phyloP scores from a whole-genome alignment of 2,797 vertebrate species.

The Hybognathus amarus region DNA sequence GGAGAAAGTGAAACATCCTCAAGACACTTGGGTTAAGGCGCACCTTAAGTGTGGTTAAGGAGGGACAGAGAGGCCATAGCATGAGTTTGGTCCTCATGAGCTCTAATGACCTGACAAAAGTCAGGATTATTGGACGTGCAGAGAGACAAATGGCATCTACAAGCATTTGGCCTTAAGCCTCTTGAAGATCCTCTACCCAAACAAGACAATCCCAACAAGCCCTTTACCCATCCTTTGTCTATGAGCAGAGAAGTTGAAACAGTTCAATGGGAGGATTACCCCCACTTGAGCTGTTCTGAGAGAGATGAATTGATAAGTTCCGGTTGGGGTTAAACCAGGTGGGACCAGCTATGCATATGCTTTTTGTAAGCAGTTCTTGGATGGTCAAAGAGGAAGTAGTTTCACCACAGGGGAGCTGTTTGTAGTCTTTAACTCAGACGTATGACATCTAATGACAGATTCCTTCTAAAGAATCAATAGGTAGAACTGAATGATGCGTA shows the following conservation, averaged over 20 bases:
- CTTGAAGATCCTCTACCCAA: slow-evolving; percentile 88
- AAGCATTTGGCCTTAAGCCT: slow-evolving; percentile 83
- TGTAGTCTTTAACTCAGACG: slow-evolving; percentile 26
- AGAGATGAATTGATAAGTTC: slow-evolving; percentile 94
- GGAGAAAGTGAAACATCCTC: slow-evolving; percentile 50
- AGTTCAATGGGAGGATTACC: slow-evolving; percentile 90
- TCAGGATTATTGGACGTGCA: slow-evolving; percentile 84
- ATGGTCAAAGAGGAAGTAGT: slow-evolving; percentile 77
- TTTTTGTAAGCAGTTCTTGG: slow-evolving; percentile 78
- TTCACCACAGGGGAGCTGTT: slow-evolving; percentile 55
- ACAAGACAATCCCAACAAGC: slow-evolving; percentile 84
- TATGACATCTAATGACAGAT: slow-evolving; percentile 7
- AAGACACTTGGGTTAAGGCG: slow-evolving; percentile 51
- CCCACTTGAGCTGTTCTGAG: slow-evolving; percentile 85
- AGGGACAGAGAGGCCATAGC: slow-evolving; percentile 45
- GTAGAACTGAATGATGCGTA: background rate
- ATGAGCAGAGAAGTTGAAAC: slow-evolving; percentile 83
- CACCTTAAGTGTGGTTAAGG: slow-evolving; percentile 59
- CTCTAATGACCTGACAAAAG: slow-evolving; percentile 83
- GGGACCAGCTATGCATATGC: slow-evolving; percentile 72
- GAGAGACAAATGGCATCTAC: slow-evolving; percentile 81
- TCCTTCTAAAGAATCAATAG: background rate
- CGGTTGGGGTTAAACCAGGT: slow-evolving; percentile 84
- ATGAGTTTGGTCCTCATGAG: slow-evolving; percentile 60
- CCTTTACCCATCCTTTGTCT: slow-evolving; percentile 87